Conservation (phyloP, 64 coral and sea anemone species). For the Stylophora pistillata region DNA sequence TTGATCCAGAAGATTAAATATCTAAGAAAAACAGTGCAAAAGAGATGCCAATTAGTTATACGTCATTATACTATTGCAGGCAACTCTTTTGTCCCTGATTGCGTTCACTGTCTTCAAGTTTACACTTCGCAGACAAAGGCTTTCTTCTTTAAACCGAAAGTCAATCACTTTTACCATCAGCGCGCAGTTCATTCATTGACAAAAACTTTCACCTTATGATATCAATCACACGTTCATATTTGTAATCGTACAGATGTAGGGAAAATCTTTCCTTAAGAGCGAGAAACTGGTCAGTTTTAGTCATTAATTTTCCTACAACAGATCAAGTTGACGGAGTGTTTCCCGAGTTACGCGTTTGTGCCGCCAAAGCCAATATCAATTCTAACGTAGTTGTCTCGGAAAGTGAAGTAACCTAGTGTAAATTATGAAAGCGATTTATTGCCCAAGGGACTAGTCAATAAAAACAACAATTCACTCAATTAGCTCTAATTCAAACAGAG, state of each 20-base stretch:
- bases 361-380: slow-evolving; percentile 4
- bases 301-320: not conserved
- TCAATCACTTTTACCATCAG: too few species aligned
- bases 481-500: not conserved
- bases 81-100: too few species aligned
- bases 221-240: too few species aligned
- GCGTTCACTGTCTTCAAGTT: too few species aligned
- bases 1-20: not conserved
- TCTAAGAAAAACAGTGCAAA: not conserved
- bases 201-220: too few species aligned
- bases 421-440: not conserved
- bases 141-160: too few species aligned
- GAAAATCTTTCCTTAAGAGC: not conserved
- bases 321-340: not conserved
- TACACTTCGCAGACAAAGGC: too few species aligned
- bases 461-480: not conserved
- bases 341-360: not conserved
- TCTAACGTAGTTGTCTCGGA: not conserved
- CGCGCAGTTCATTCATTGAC: too few species aligned
- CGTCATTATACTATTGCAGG: too few species aligned
- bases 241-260: not conserved
- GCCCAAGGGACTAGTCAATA: not conserved
- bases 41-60: not conserved
- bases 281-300: not conserved
- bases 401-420: not conserved